These are phyloP conservation scores for Tuberolachnus salignus DNA, from an alignment of 2,888 invertebrate genomes.

Conservation along the genomic window DNA sequence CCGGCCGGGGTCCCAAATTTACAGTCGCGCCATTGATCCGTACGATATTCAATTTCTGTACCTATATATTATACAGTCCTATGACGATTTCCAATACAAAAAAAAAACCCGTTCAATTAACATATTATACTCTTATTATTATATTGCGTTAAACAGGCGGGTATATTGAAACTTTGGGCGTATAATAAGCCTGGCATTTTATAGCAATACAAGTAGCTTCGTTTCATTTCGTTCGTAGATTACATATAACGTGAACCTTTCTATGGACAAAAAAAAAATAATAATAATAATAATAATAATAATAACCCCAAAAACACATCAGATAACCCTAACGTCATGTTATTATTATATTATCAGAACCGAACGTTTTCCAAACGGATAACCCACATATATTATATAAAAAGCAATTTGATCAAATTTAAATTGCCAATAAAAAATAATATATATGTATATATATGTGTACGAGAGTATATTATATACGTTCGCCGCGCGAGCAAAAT, in stretches of 20 bases:
- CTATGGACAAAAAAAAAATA: neutral
- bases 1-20: too few relatives aligned
- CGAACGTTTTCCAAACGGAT: conserved; percentile 6
- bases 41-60: too few relatives aligned
- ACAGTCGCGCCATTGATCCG: too few relatives aligned
- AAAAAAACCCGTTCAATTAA: neutral
- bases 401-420: neutral
- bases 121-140: neutral
- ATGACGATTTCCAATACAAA: too few relatives aligned
- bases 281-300: too few relatives aligned
- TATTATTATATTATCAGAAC: conserved; percentile 14
- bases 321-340: neutral
- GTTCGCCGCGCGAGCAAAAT: neutral
- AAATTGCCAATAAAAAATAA: neutral
- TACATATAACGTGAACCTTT: neutral
- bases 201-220: neutral
- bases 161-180: conserved; percentile 9
- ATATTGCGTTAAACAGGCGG: neutral
- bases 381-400: too few relatives aligned
- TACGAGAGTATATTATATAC: too few relatives aligned
- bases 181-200: conserved; percentile 10
- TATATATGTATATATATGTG: neutral
- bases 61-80: too few relatives aligned
- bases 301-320: neutral
- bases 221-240: conserved; percentile 10